phyloP scores from a whole-genome alignment of 2,888 invertebrate species.

The Cepaea hortensis region DNA sequence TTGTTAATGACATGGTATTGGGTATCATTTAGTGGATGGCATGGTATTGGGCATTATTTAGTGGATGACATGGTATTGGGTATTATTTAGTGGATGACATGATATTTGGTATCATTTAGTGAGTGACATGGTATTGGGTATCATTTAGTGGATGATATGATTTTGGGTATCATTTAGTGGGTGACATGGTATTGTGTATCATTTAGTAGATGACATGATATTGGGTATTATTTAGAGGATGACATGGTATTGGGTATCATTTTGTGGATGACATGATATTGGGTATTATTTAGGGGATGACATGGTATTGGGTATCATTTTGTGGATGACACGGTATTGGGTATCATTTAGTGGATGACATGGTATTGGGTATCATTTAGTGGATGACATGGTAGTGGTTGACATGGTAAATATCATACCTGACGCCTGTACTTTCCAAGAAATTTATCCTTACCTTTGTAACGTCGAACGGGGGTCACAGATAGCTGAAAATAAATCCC shows the following conservation, averaged over 20 bases:
- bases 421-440: too few relatives aligned
- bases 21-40: not conserved
- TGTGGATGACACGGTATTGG: not conserved
- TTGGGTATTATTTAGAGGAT: not conserved
- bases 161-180: not conserved
- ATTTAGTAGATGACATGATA: not conserved
- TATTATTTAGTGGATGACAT: not conserved
- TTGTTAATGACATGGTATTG: not conserved
- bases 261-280: not conserved
- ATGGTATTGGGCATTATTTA: not conserved
- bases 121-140: not conserved
- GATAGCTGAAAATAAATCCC: too few relatives aligned
- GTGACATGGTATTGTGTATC: not conserved
- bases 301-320: not conserved
- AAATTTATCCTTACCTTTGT: too few relatives aligned
- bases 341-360: not conserved
- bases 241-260: too few relatives aligned
- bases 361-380: not conserved
- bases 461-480: too few relatives aligned
- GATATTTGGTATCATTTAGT: not conserved
- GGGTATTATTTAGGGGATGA: not conserved
- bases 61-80: constrained; percentile 6
- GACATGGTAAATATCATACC: too few relatives aligned
- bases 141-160: not conserved
- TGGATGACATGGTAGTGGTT: too few relatives aligned